phyloP scores from a whole-genome alignment of 2,797 vertebrate genomes.

The Amazona finschi region DNA sequence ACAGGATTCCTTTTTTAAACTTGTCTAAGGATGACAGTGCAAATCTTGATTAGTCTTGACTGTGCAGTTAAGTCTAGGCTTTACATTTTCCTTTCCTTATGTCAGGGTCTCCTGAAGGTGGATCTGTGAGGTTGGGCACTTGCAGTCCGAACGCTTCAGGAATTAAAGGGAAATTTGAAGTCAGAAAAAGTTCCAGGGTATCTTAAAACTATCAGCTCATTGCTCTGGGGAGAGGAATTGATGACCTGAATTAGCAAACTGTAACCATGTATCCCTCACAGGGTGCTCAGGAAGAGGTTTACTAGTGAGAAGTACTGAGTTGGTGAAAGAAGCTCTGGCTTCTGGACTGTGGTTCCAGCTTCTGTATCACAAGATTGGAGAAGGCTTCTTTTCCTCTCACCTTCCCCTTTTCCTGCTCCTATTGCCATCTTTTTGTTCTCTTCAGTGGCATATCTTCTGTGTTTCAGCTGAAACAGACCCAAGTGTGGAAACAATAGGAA shows the following conservation, averaged over 20 bases:
- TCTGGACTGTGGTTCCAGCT: not conserved
- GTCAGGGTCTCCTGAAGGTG: not conserved
- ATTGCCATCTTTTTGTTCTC: not conserved
- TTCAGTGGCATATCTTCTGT: not conserved
- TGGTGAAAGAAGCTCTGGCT: not conserved
- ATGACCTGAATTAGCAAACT: not conserved
- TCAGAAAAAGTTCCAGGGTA: not conserved
- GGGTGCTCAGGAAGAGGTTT: not conserved
- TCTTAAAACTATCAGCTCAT: not conserved
- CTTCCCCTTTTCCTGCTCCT: not conserved
- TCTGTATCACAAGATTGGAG: not conserved
- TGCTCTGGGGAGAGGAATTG: not conserved
- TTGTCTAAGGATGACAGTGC: not conserved
- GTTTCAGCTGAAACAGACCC: not conserved
- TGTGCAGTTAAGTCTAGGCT: not conserved
- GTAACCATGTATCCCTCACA: accelerated
- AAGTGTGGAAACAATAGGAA: not conserved
- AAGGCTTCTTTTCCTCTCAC: not conserved
- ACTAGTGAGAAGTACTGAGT: not conserved
- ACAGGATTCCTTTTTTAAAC: not conserved
- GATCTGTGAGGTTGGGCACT: not conserved
- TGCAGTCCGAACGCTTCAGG: not conserved
- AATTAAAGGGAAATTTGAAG: not conserved
- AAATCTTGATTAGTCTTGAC: not conserved
- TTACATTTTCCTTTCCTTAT: not conserved